Conservation (phyloP, 1,140 invertebrate species). For the Drosophila orena region DNA sequence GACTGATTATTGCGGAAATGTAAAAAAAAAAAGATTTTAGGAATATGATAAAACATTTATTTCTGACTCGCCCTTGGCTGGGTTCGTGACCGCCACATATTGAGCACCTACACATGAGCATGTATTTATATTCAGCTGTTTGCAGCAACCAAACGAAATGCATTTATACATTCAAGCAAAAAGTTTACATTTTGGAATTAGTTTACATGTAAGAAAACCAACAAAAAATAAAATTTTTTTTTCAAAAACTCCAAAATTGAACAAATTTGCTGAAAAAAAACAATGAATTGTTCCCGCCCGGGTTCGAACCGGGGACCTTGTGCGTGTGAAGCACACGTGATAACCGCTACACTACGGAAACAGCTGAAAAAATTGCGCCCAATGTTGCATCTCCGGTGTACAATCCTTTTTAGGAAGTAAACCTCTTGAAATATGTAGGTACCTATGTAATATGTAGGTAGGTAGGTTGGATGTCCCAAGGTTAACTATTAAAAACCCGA, state of each 20-base stretch:
- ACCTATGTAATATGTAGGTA: no score
- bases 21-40: background rate
- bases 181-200: no score
- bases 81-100: background rate
- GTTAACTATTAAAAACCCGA: no score
- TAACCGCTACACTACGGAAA: slow-evolving; percentile 84
- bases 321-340: slow-evolving; percentile 89
- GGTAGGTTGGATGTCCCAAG: no score
- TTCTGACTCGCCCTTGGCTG: background rate
- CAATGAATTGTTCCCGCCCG: slow-evolving; percentile 32
- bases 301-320: slow-evolving; percentile 86
- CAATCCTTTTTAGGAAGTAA: background rate
- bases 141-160: no score
- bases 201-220: no score
- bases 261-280: background rate
- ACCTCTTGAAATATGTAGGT: background rate
- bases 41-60: background rate
- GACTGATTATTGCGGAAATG: background rate
- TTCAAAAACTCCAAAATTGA: background rate
- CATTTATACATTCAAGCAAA: no score
- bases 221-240: no score
- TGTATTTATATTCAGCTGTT: no score
- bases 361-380: background rate
- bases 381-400: background rate
- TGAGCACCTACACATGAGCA: no score